Evolutionary conservation across 2,113 vertebrate species (phyloP).

Genomic region (Sapajus apella): DNA sequence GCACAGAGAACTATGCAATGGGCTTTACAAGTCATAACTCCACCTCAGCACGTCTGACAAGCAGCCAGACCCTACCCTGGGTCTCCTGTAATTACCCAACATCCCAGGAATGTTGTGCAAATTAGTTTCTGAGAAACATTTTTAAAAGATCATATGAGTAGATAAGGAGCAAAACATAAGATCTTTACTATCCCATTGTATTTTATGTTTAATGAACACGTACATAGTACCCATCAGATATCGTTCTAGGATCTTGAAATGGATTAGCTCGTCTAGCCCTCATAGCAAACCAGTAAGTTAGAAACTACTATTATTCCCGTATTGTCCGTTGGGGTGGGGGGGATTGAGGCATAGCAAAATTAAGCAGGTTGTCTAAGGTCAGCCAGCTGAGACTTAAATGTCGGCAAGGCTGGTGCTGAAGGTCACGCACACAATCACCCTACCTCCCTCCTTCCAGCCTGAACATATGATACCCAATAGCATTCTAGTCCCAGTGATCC

Average conservation of each 20-base stretch:
- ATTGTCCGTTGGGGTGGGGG: neutral
- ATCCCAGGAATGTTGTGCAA: slow-evolving; percentile 42
- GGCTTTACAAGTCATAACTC: neutral
- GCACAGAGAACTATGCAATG: neutral
- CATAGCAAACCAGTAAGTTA: neutral
- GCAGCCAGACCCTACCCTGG: slow-evolving; percentile 11
- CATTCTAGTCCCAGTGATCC: neutral
- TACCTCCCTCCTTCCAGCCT: neutral
- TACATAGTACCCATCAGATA: neutral
- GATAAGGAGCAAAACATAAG: slow-evolving; percentile 31
- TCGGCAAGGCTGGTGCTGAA: neutral
- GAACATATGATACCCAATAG: neutral
- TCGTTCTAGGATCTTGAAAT: neutral
- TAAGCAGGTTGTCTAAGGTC: neutral
- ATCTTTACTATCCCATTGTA: neutral
- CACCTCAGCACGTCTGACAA: neutral
- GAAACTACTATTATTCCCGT: neutral
- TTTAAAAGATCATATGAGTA: slow-evolving; percentile 38
- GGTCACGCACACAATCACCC: no score
- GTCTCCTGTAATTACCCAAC: slow-evolving; percentile 8
- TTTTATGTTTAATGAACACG: slow-evolving; percentile 29
- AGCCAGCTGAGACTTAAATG: neutral
- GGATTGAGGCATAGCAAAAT: neutral
- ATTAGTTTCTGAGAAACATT: slow-evolving; percentile 44
- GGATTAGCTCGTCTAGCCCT: neutral